Conservation (phyloP, 2,113 vertebrate species). For the Climacteris rufus region DNA sequence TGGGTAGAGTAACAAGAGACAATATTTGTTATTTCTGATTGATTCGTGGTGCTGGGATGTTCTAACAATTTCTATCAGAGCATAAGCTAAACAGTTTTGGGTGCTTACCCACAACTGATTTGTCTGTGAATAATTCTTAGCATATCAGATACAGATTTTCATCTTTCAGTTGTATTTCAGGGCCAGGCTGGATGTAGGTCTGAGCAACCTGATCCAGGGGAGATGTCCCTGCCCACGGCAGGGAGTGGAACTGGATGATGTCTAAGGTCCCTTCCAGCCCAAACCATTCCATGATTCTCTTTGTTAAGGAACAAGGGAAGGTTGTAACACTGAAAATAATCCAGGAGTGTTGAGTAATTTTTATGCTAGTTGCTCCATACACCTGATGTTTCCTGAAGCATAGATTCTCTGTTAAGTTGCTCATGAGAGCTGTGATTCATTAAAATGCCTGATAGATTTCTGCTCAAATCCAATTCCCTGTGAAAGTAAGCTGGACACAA, state of each 20-base stretch:
- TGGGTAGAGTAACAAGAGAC: slow-evolving; percentile 75
- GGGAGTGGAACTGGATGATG: background rate
- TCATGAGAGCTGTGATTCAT: background rate
- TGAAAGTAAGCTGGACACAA: background rate
- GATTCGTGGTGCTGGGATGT: background rate
- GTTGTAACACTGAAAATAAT: background rate
- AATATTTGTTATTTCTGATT: background rate
- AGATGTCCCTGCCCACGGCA: background rate
- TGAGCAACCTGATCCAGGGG: background rate
- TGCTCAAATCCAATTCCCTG: background rate
- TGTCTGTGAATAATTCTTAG: background rate
- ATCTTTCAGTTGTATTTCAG: background rate
- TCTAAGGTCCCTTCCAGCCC: background rate
- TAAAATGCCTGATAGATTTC: background rate
- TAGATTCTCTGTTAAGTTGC: background rate
- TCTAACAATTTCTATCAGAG: background rate
- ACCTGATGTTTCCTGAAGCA: background rate
- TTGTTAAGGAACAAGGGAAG: background rate
- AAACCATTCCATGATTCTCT: background rate
- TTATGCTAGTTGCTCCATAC: background rate
- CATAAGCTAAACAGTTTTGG: background rate
- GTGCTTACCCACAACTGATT: background rate
- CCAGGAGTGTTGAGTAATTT: background rate
- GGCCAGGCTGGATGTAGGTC: background rate
- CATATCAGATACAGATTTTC: background rate